These are phyloP conservation scores for Byasa hedistus DNA, from an alignment of 2,888 invertebrate genomes.

Conservation along the genomic window DNA sequence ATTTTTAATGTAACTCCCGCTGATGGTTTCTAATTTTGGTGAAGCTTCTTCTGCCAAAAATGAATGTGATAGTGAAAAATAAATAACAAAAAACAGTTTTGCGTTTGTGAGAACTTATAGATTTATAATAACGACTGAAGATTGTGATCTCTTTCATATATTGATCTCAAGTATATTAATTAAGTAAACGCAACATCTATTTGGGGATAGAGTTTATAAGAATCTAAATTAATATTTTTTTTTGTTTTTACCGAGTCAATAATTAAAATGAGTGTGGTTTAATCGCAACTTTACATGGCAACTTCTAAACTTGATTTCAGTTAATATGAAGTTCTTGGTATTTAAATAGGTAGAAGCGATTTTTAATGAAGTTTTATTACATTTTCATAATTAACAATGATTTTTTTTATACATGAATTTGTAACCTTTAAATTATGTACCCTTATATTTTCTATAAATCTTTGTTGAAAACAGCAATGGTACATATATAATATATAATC, in stretches of 20 bases:
- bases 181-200: conserved; percentile 31
- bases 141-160: conserved; percentile 67
- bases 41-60: conserved; percentile 46
- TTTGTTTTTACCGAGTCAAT: background rate
- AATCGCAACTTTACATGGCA: conserved; percentile 17
- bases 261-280: conserved; percentile 4
- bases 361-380: background rate
- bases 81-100: conserved; percentile 28
- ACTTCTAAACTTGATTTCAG: conserved; percentile 2
- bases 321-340: background rate
- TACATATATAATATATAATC: conserved; percentile 1
- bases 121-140: conserved; percentile 57
- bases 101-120: conserved; percentile 29
- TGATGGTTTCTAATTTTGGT: conserved; percentile 20
- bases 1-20: conserved; percentile 17
- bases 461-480: background rate
- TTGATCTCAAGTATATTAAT: conserved; percentile 69
- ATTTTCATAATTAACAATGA: background rate
- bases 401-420: background rate
- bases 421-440: background rate
- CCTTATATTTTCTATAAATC: background rate
- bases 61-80: conserved; percentile 40
- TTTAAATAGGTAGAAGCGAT: background rate
- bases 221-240: conserved; percentile 6
- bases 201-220: conserved; percentile 3